A percentile compares a stretch with the other conserved stretches of the same genome.
Conservation (phyloP, 2,888 invertebrate species). For the Candidula unifasciata region DNA sequence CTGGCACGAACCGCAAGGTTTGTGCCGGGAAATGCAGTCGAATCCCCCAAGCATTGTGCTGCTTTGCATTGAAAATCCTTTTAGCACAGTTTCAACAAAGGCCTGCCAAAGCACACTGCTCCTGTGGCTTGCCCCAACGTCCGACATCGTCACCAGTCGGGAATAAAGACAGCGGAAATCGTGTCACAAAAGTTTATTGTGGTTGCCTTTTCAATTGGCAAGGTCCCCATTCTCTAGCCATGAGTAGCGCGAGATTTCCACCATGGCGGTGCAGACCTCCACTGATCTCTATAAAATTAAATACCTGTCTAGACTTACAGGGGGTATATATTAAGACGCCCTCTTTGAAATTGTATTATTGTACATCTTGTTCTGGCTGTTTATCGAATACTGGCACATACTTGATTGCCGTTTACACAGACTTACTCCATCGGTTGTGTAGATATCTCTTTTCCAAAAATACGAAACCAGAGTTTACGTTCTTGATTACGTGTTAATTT, state of each 20-base stretch:
- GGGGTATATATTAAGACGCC: background rate
- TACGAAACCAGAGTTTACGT: no score
- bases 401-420: background rate
- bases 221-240: background rate
- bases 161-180: constrained; percentile 13
- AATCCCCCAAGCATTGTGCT: constrained; percentile 9
- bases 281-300: background rate
- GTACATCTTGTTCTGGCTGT: background rate
- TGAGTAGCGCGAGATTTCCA: constrained; percentile 4
- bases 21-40: constrained; percentile 30
- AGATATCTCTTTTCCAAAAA: no score
- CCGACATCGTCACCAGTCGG: background rate
- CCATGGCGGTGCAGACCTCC: constrained; percentile 2
- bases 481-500: no score
- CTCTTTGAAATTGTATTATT: background rate
- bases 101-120: constrained; percentile 10
- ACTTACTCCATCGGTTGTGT: background rate
- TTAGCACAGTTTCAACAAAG: constrained; percentile 25
- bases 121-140: background rate
- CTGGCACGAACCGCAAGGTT: constrained; percentile 16
- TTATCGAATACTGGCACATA: background rate
- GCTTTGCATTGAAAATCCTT: constrained; percentile 30
- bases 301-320: constrained; percentile 7
- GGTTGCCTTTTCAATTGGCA: background rate
- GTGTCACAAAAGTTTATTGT: constrained; percentile 12